Conservation (phyloP, 2,888 invertebrate species). For the Brassicogethes aeneus region DNA sequence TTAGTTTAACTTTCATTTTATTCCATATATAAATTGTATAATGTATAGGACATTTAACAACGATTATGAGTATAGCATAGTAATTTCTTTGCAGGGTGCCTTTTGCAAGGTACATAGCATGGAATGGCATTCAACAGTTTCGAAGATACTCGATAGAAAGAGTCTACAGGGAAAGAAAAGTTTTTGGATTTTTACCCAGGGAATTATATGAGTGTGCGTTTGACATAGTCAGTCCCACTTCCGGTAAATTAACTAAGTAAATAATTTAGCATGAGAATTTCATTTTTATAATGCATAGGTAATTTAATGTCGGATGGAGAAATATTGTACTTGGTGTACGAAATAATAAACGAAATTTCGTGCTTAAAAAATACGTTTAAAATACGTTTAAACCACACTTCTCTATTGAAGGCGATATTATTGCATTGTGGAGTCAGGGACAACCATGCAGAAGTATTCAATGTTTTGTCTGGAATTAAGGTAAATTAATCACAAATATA, state of each 20-base stretch:
- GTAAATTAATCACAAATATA: constrained; percentile 21
- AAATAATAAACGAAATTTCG: constrained; percentile 62
- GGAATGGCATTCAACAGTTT: constrained; percentile 66
- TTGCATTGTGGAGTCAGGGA: constrained; percentile 71
- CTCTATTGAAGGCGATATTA: constrained; percentile 64
- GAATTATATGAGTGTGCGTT: constrained; percentile 88
- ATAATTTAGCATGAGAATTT: background rate
- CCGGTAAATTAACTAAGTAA: constrained; percentile 38
- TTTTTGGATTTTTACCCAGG: constrained; percentile 75
- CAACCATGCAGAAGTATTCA: constrained; percentile 46
- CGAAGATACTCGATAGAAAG: constrained; percentile 81
- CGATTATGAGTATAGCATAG: too few species aligned
- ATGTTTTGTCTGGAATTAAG: constrained; percentile 42
- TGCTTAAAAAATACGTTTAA: constrained; percentile 55
- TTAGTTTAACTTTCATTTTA: too few species aligned
- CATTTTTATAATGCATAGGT: constrained; percentile 34
- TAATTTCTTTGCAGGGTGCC: constrained; percentile 45
- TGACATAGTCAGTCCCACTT: constrained; percentile 77
- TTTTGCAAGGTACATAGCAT: constrained; percentile 75
- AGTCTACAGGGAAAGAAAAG: constrained; percentile 75
- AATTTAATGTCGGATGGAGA: constrained; percentile 80
- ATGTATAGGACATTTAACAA: too few species aligned
- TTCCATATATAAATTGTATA: too few species aligned
- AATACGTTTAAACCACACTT: constrained; percentile 72
- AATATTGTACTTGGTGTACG: constrained; percentile 66